A percentile compares a stretch with the other conserved stretches of the same genome.
phyloP scores from a whole-genome alignment of 2,888 invertebrate genomes.

The Dryobota labecula region DNA sequence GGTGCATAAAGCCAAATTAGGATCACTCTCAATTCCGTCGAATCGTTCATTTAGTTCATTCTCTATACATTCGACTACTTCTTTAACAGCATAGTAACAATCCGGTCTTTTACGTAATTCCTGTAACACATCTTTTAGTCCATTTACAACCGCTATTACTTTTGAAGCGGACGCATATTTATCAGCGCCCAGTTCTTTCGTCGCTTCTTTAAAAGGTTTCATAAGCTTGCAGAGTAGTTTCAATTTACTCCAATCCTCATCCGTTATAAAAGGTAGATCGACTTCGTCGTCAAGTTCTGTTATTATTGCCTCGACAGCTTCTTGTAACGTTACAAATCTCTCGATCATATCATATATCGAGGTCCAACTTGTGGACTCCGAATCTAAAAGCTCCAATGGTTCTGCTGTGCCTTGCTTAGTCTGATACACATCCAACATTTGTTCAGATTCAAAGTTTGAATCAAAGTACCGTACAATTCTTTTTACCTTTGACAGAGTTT shows the following conservation, averaged over 20 bases:
- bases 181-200: background rate
- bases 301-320: background rate
- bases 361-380: slow-evolving; percentile 4
- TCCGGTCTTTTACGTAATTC: background rate
- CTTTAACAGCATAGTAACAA: background rate
- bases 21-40: background rate
- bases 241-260: slow-evolving; percentile 10
- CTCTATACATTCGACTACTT: slow-evolving; percentile 2
- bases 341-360: slow-evolving; percentile 36
- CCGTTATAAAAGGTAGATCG: background rate
- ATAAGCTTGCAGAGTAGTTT: slow-evolving; percentile 22
- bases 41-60: slow-evolving; percentile 7
- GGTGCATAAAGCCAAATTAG: slow-evolving; percentile 23
- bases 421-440: slow-evolving; percentile 4
- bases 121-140: slow-evolving; percentile 17
- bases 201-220: slow-evolving; percentile 39
- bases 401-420: background rate
- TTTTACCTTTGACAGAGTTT: background rate
- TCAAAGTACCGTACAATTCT: background rate
- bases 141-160: slow-evolving; percentile 25
- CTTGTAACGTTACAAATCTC: slow-evolving; percentile 16
- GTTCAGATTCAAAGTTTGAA: background rate
- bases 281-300: background rate
- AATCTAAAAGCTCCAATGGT: slow-evolving; percentile 13
- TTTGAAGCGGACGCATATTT: slow-evolving; percentile 21